Evolutionary conservation across 23 tunicate species (phyloP).

Genomic region (Halocynthia aurantium): DNA sequence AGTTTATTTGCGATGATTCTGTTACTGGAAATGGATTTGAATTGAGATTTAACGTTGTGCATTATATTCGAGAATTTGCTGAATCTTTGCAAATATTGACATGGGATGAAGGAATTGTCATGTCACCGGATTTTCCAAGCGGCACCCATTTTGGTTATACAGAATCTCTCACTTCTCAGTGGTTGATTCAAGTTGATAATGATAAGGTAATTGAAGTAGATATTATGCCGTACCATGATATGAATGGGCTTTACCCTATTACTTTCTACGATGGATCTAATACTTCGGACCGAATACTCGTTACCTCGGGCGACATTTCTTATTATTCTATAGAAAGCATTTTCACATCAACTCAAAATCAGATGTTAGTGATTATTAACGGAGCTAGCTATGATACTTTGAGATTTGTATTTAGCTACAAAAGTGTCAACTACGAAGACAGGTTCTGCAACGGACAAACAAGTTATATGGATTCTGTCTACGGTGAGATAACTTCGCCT

Average conservation of each 20-base stretch:
- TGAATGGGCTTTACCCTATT: neutral
- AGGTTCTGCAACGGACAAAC: too few species aligned
- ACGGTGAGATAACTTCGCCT: neutral
- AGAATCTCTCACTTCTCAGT: neutral
- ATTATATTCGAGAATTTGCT: too few species aligned
- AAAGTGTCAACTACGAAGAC: neutral
- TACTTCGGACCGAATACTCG: neutral
- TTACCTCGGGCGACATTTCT: neutral
- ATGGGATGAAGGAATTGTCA: neutral
- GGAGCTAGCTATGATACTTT: neutral
- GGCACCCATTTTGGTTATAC: neutral
- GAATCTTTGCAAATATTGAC: neutral
- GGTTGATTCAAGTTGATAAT: slow-evolving; percentile 11
- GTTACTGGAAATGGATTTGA: neutral
- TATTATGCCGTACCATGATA: neutral
- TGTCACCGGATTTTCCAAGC: neutral
- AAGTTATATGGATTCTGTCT: neutral
- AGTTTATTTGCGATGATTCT: neutral
- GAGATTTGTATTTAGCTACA: neutral
- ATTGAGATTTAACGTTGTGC: neutral
- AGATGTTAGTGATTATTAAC: neutral
- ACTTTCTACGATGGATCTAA: slow-evolving; percentile 2
- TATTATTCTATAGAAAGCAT: neutral
- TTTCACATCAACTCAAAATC: neutral
- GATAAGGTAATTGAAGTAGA: neutral